A percentile compares a stretch with the other conserved stretches of the same genome.
These are phyloP conservation scores for Syrrhaptes paradoxus DNA, from an alignment of 2,113 vertebrate genomes.

Conservation along the genomic window DNA sequence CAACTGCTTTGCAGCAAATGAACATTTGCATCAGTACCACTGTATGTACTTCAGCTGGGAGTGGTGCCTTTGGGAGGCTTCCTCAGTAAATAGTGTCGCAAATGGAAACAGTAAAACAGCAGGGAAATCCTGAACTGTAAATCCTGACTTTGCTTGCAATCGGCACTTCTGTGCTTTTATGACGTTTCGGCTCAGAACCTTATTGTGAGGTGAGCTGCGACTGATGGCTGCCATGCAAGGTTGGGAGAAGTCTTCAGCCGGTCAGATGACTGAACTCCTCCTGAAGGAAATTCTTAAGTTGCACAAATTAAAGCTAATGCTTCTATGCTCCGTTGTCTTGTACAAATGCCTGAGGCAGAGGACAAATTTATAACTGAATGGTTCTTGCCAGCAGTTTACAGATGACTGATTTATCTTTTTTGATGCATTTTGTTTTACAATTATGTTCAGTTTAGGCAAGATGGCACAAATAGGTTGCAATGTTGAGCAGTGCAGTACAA, in stretches of 20 bases:
- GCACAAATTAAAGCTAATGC: background rate
- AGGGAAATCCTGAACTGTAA: conserved; percentile 71
- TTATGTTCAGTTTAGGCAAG: background rate
- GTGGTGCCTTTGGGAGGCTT: background rate
- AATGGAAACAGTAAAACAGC: conserved; percentile 80
- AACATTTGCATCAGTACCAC: background rate
- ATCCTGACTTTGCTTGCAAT: conserved; percentile 66
- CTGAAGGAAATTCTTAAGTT: conserved; percentile 25
- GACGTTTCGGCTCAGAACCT: conserved; percentile 85
- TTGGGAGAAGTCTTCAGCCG: conserved; percentile 41
- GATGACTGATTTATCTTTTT: conserved; percentile 1
- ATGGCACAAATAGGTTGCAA: background rate
- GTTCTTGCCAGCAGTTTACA: conserved; percentile 32
- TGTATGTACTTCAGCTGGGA: background rate
- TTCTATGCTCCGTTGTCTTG: conserved; percentile 15
- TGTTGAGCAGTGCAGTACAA: background rate
- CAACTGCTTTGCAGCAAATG: conserved; percentile 29
- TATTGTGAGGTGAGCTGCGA: conserved; percentile 75
- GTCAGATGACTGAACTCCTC: conserved; percentile 33
- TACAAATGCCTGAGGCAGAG: background rate
- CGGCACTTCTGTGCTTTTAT: conserved; percentile 74
- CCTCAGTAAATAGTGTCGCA: background rate
- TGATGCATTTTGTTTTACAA: conserved; percentile 25
- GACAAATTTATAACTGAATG: background rate
- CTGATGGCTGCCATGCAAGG: conserved; percentile 78